Conservation (phyloP, 2,797 vertebrate genomes). For the Pseudochirops cupreus region DNA sequence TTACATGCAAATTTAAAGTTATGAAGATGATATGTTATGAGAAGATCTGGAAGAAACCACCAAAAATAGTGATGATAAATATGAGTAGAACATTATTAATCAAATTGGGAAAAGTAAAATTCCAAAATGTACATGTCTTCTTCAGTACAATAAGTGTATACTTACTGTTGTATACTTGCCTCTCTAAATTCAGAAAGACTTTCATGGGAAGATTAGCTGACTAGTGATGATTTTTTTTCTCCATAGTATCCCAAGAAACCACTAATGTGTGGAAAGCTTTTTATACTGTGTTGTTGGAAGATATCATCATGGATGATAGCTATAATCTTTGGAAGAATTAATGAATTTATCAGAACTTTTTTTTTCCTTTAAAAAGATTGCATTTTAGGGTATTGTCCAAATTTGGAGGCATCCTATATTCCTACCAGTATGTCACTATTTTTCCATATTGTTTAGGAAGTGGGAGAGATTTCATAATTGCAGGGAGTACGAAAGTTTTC, state of each 20-base stretch:
- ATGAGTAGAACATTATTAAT: not conserved
- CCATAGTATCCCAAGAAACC: not conserved
- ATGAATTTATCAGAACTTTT: not conserved
- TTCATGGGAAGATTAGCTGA: conserved; percentile 15
- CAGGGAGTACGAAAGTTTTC: not conserved
- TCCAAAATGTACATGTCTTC: not conserved
- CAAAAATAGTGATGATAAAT: not conserved
- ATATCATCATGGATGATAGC: not conserved
- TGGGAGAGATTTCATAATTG: not conserved
- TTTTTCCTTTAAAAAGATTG: not conserved
- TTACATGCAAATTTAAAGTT: not conserved
- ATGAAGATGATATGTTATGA: not conserved
- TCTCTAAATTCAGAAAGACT: conserved; percentile 48
- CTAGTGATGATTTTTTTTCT: not conserved
- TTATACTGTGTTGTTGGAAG: not conserved
- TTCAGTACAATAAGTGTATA: not conserved
- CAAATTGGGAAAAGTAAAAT: not conserved
- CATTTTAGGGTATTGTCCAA: not conserved
- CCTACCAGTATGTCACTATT: not conserved
- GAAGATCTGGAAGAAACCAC: not conserved
- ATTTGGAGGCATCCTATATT: not conserved
- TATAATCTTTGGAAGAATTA: not conserved
- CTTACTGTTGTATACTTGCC: not conserved
- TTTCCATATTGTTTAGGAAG: not conserved
- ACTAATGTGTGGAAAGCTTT: not conserved